Evolutionary conservation across 2,113 vertebrate genomes (phyloP).

Genomic region (Athene noctua): DNA sequence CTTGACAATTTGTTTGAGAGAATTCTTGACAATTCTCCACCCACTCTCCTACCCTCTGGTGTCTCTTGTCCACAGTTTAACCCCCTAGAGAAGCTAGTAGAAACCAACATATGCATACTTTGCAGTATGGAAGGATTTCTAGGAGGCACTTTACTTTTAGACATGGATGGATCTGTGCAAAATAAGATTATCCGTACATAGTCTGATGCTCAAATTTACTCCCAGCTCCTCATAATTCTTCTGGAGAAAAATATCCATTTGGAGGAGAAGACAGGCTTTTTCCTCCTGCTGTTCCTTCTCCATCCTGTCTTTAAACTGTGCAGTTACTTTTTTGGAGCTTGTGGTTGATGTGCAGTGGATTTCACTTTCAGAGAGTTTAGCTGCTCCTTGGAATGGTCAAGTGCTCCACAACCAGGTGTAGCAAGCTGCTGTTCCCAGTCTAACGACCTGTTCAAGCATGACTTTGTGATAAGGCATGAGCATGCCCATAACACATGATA

Average conservation of each 20-base stretch:
- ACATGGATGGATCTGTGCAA: neutral
- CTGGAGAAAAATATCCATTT: neutral
- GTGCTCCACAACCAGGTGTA: neutral
- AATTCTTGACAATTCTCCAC: neutral
- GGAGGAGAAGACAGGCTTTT: neutral
- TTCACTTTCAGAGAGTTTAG: neutral
- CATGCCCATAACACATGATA: constrained; percentile 20
- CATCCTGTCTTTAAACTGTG: neutral
- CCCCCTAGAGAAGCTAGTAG: neutral
- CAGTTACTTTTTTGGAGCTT: neutral
- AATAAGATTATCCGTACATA: neutral
- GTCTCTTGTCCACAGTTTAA: neutral
- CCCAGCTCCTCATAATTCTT: neutral
- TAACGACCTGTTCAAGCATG: neutral
- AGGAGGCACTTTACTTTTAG: neutral
- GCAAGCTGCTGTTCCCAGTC: neutral
- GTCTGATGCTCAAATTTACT: neutral
- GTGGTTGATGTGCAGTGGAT: neutral
- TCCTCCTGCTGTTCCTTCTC: neutral
- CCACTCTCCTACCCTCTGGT: neutral
- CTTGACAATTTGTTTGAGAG: neutral
- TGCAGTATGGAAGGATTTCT: neutral
- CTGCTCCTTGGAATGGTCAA: neutral
- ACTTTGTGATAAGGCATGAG: constrained; percentile 16
- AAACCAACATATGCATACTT: neutral